phyloP scores from a whole-genome alignment of 2,113 vertebrate genomes.

The Aspiorhynchus laticeps region DNA sequence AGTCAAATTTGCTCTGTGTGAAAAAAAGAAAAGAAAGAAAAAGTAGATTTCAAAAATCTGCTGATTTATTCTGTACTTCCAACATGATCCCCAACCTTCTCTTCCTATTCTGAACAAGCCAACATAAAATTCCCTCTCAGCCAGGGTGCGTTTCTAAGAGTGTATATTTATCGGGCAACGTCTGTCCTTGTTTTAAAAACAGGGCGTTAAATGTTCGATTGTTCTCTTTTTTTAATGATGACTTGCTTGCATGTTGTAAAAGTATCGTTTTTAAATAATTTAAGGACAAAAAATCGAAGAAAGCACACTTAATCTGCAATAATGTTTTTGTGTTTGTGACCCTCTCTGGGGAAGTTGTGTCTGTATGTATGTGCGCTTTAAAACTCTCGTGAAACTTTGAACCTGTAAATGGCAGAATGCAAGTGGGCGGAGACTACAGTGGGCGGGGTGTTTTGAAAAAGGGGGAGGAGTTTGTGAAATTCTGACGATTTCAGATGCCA shows the following conservation, averaged over 20 bases:
- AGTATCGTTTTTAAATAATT: slow-evolving; percentile 67
- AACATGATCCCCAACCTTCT: not conserved
- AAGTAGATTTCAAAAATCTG: not conserved
- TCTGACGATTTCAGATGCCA: slow-evolving; percentile 45
- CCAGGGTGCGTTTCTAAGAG: slow-evolving; percentile 53
- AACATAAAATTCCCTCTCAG: slow-evolving; percentile 51
- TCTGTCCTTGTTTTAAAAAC: slow-evolving; percentile 62
- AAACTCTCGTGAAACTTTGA: slow-evolving; percentile 45
- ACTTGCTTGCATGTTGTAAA: slow-evolving; percentile 71
- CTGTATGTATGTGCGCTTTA: slow-evolving; percentile 48
- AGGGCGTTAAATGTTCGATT: slow-evolving; percentile 64
- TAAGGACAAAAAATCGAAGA: slow-evolving; percentile 69
- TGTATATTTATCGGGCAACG: slow-evolving; percentile 53
- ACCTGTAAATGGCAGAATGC: not conserved
- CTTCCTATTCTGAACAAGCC: slow-evolving; percentile 54
- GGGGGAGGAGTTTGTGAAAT: slow-evolving; percentile 58
- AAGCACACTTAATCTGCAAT: slow-evolving; percentile 87
- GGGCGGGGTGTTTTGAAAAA: slow-evolving; percentile 31
- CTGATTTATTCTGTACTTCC: slow-evolving; percentile 7
- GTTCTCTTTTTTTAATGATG: slow-evolving; percentile 64
- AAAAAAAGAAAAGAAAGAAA: slow-evolving; percentile 9
- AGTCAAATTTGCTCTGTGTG: slow-evolving; percentile 36
- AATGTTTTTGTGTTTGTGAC: slow-evolving; percentile 79
- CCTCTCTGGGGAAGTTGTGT: slow-evolving; percentile 64
- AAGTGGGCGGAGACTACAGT: not conserved